A percentile compares a stretch with the other conserved stretches of the same genome.
These are phyloP conservation scores for Platyscapa corneri DNA, from an alignment of 1,140 invertebrate genomes.

Conservation along the genomic window DNA sequence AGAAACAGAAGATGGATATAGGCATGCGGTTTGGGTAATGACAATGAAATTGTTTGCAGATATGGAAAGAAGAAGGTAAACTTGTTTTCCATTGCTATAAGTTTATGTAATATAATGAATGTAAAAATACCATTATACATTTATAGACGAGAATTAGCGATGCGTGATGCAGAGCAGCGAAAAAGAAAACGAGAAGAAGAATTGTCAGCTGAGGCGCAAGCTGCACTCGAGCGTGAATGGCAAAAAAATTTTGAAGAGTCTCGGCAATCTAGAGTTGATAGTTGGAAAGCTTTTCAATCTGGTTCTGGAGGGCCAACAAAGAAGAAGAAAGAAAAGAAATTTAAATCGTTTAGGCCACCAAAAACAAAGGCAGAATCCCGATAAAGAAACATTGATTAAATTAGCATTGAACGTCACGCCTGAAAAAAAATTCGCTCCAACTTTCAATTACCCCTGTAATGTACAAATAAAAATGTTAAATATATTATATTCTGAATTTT, in stretches of 20 bases:
- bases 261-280: constrained; percentile 93
- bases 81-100: neutral
- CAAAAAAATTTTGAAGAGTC: constrained; percentile 99
- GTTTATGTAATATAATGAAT: neutral
- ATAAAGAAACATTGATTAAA: constrained; percentile 73
- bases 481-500: constrained; percentile 43
- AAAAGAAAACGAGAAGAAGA: constrained; percentile 96
- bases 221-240: constrained; percentile 94
- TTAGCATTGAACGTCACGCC: constrained; percentile 14
- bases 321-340: constrained; percentile 84
- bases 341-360: constrained; percentile 91
- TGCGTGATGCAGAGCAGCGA: constrained; percentile 93
- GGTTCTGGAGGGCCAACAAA: constrained; percentile 81
- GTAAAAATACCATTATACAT: constrained; percentile 56
- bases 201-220: constrained; percentile 92
- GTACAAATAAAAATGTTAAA: constrained; percentile 47
- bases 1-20: constrained; percentile 94
- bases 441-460: constrained; percentile 43
- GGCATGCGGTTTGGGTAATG: constrained; percentile 96
- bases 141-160: constrained; percentile 82
- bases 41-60: constrained; percentile 99
- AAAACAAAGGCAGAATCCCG: constrained; percentile 97
- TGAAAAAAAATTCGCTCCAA: constrained; percentile 26
- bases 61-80: constrained; percentile 88
- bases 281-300: constrained; percentile 96